These are phyloP conservation scores for Chelon auratus DNA, from an alignment of 2,797 vertebrate species.

Conservation along the genomic window DNA sequence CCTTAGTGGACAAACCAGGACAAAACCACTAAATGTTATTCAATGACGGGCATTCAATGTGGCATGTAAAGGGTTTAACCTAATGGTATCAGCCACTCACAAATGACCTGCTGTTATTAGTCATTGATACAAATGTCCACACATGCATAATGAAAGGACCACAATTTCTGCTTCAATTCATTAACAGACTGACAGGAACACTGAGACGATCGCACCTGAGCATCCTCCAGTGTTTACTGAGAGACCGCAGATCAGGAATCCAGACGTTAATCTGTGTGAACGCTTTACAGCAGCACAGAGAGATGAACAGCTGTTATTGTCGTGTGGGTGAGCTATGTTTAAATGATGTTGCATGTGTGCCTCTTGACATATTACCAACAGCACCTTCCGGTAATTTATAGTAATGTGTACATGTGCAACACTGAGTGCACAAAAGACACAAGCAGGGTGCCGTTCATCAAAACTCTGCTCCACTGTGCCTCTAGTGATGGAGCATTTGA, in stretches of 20 bases:
- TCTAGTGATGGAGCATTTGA: not conserved
- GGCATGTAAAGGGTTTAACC: no score
- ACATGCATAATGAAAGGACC: no score
- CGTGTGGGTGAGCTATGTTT: constrained; percentile 5
- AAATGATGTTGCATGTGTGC: not conserved
- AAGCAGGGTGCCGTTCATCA: not conserved
- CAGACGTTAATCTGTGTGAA: not conserved
- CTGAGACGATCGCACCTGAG: no score
- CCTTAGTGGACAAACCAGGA: constrained; percentile 50
- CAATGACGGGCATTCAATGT: no score
- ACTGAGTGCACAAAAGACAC: not conserved
- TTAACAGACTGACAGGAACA: no score
- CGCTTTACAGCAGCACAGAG: not conserved
- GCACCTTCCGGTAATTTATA: not conserved
- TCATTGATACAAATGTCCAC: no score
- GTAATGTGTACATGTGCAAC: not conserved
- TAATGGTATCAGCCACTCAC: no score
- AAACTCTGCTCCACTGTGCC: no score
- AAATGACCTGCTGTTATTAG: no score
- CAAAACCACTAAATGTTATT: not conserved
- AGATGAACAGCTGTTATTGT: constrained; percentile 2
- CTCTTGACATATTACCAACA: not conserved
- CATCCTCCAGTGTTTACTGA: no score
- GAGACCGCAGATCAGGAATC: no score
- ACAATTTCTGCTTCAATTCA: no score